Conservation (phyloP, 2,888 invertebrate genomes). For the Drosophila mercatorum region DNA sequence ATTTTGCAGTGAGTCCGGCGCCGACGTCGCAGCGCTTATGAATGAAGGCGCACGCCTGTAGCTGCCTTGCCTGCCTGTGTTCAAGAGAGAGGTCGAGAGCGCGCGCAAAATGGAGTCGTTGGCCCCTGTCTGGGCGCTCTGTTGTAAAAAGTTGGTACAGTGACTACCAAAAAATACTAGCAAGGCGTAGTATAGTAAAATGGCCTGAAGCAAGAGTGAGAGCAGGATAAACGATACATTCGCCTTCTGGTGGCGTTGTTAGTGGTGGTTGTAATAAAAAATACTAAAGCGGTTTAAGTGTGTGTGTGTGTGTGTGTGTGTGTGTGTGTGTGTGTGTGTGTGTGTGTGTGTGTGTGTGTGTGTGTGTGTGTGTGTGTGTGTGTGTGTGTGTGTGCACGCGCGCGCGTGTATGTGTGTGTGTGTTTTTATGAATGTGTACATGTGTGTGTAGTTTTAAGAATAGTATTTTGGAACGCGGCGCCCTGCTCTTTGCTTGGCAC, state of each 20-base stretch:
- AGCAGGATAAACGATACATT: constrained; percentile 45
- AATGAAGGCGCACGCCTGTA: constrained; percentile 66
- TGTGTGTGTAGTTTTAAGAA: constrained; percentile 22
- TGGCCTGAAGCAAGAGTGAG: constrained; percentile 45
- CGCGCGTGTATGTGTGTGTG: constrained; percentile 18
- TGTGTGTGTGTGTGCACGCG: constrained; percentile 31
- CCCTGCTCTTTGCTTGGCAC: constrained; percentile 27
- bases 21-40: constrained; percentile 55
- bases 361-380: constrained; percentile 45
- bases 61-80: constrained; percentile 23
- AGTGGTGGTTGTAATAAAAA: constrained; percentile 54
- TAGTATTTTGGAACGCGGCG: constrained; percentile 39
- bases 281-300: constrained; percentile 70
- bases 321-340: neutral
- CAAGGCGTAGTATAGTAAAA: constrained; percentile 61
- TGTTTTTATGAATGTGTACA: neutral
- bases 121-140: constrained; percentile 70
- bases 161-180: constrained; percentile 79
- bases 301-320: constrained; percentile 10
- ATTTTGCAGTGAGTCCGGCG: constrained; percentile 55
- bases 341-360: constrained; percentile 41
- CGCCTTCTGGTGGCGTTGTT: constrained; percentile 21
- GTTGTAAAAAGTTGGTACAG: constrained; percentile 74
- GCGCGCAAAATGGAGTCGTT: constrained; percentile 69
- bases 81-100: constrained; percentile 24